Evolutionary conservation across 2,113 vertebrate genomes (phyloP).

Genomic region (Picathartes gymnocephalus): DNA sequence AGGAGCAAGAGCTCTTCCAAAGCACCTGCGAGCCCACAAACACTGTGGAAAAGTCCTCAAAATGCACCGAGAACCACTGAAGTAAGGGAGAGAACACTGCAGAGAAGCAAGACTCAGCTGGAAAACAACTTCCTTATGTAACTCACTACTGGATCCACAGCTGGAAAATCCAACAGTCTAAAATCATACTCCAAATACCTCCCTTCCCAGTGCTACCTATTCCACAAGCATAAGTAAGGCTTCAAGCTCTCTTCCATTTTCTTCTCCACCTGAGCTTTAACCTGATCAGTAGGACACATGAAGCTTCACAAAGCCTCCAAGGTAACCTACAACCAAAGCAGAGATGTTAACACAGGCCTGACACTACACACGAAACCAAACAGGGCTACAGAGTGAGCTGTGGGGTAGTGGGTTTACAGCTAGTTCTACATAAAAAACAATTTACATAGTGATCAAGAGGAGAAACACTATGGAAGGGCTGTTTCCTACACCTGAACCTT

Average conservation of each 20-base stretch:
- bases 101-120: background rate
- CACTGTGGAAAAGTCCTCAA: accelerated
- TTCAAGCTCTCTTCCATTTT: background rate
- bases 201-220: background rate
- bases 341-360: background rate
- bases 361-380: accelerated
- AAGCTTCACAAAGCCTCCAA: background rate
- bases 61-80: accelerated
- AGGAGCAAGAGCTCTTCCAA: background rate
- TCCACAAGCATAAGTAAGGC: background rate
- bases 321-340: slow-evolving; percentile 5
- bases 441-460: accelerated
- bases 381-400: background rate
- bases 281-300: background rate
- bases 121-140: background rate
- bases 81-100: background rate
- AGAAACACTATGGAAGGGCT: background rate
- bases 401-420: accelerated
- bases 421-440: background rate
- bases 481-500: background rate
- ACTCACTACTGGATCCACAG: accelerated
- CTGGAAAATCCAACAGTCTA: background rate
- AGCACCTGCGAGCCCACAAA: background rate
- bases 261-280: background rate
- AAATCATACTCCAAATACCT: background rate